Evolutionary conservation across 2,113 vertebrate genomes (phyloP).

Genomic region (Campylorhamphus procurvoides): DNA sequence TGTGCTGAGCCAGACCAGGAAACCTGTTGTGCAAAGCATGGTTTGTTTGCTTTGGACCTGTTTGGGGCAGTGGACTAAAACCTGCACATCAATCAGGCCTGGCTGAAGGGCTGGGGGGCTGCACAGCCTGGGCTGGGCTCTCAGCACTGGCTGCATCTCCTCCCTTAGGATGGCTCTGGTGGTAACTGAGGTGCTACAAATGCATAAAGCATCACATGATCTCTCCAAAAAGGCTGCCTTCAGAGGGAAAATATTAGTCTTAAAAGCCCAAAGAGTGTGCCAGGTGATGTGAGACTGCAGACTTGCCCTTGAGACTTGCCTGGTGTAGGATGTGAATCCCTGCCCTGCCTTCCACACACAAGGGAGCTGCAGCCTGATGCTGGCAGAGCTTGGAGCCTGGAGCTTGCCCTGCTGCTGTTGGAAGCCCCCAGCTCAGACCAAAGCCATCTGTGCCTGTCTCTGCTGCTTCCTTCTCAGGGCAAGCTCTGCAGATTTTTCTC

Average conservation of each 20-base stretch:
- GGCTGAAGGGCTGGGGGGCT: neutral
- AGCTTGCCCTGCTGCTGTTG: neutral
- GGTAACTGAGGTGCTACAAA: neutral
- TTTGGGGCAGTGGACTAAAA: neutral
- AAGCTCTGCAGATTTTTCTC: neutral
- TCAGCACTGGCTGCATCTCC: neutral
- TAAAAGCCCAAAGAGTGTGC: neutral
- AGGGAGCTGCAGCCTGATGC: neutral
- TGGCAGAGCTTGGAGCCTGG: neutral
- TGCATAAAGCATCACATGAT: neutral
- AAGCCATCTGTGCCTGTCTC: neutral
- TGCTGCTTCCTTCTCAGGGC: neutral
- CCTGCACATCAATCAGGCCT: rapidly evolving
- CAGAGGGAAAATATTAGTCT: neutral
- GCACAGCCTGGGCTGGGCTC: neutral
- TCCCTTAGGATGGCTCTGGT: neutral
- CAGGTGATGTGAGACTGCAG: neutral
- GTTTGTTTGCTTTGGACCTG: neutral
- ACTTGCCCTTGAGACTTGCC: neutral
- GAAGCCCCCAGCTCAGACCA: neutral
- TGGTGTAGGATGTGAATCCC: rapidly evolving
- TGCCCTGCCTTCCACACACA: neutral
- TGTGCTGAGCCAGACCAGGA: neutral
- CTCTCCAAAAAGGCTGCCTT: neutral
- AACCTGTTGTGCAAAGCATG: neutral